Evolutionary conservation across 2,113 vertebrate genomes (phyloP).

Genomic region (Syngnathoides biaculeatus): DNA sequence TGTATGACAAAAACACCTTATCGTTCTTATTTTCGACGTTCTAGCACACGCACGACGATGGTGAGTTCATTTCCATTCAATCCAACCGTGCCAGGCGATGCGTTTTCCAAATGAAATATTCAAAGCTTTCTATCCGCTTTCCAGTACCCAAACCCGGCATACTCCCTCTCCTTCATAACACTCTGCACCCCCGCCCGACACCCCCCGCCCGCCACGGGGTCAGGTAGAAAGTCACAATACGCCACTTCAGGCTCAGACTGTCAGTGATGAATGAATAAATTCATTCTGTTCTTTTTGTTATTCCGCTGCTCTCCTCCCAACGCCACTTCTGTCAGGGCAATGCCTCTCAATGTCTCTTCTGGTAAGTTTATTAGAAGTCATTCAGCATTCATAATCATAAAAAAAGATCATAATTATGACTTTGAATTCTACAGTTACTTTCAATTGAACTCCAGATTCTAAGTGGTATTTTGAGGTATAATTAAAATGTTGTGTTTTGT

Average conservation of each 20-base stretch:
- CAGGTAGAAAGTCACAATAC: constrained; percentile 35
- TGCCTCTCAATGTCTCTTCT: constrained; percentile 67
- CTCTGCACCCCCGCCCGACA: constrained; percentile 63
- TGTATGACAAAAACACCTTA: background rate
- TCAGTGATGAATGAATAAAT: background rate
- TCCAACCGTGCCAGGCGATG: background rate
- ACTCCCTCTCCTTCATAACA: constrained; percentile 73
- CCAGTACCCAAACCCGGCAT: constrained; percentile 69
- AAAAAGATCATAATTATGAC: too few relatives aligned
- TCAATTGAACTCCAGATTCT: too few relatives aligned
- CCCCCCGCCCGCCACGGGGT: constrained; percentile 32
- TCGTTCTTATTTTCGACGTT: constrained; percentile 7
- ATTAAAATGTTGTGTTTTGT: too few relatives aligned
- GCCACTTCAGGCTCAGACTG: too few relatives aligned
- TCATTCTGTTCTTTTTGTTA: background rate
- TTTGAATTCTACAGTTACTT: too few relatives aligned
- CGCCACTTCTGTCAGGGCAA: constrained; percentile 51
- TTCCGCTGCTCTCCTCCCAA: constrained; percentile 37
- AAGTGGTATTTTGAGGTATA: too few relatives aligned
- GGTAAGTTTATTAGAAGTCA: constrained; percentile 52
- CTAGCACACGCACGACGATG: constrained; percentile 67
- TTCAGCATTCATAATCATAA: background rate
- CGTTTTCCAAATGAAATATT: background rate
- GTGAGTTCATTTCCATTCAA: constrained; percentile 55
- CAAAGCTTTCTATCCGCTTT: background rate